phyloP scores from a whole-genome alignment of 2,113 vertebrate genomes.

The Chaenogobius annularis region DNA sequence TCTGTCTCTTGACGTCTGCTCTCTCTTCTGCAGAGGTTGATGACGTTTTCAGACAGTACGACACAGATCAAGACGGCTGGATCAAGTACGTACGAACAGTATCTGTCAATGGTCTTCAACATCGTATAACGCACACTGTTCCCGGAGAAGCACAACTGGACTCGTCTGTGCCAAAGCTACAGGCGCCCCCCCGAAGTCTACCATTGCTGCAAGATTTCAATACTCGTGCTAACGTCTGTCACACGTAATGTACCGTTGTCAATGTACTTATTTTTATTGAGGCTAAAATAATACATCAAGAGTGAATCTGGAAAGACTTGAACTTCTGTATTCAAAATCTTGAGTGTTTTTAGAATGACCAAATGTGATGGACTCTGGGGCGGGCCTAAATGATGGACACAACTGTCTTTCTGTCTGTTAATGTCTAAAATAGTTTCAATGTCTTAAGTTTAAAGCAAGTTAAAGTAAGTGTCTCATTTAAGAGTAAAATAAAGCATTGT shows the following conservation, averaged over 20 bases:
- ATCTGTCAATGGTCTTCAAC: constrained; percentile 97
- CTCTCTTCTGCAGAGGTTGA: constrained; percentile 83
- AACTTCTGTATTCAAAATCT: constrained; percentile 50
- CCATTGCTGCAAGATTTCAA: constrained; percentile 59
- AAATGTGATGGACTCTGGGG: constrained; percentile 31
- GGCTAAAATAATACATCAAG: neutral
- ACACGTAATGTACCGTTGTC: neutral
- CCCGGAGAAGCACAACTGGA: constrained; percentile 69
- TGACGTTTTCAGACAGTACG: constrained; percentile 92
- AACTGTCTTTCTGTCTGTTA: constrained; percentile 60
- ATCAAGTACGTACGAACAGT: constrained; percentile 98
- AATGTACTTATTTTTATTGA: neutral
- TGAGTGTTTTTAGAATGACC: constrained; percentile 61
- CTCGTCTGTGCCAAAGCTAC: constrained; percentile 76
- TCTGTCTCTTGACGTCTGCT: neutral
- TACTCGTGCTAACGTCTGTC: neutral
- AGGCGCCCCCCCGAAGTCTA: constrained; percentile 54
- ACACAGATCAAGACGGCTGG: constrained; percentile 98
- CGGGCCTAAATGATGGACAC: constrained; percentile 43
- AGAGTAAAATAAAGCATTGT: constrained; percentile 62
- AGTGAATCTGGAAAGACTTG: constrained; percentile 17
- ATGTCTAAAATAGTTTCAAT: constrained; percentile 61
- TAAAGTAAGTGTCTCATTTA: constrained; percentile 33
- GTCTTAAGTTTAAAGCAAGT: constrained; percentile 65
- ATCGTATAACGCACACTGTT: constrained; percentile 81